Evolutionary conservation across 1,140 invertebrate species (phyloP).

Genomic region (Papilio machaon): DNA sequence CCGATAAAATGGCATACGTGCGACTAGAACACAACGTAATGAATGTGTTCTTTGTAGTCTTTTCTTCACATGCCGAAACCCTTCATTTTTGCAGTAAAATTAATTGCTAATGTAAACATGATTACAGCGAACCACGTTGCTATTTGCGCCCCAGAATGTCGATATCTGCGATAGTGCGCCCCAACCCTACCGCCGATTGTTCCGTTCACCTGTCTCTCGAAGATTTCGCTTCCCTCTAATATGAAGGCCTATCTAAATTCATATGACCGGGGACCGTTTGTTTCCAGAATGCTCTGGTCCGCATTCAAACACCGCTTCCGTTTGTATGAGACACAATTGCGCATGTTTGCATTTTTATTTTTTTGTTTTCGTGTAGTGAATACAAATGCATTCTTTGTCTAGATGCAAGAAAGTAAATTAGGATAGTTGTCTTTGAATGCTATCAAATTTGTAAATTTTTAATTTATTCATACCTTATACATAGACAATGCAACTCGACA

Average conservation of each 20-base stretch:
- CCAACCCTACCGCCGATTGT: constrained; percentile 50
- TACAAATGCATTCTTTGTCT: constrained; percentile 73
- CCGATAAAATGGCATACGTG: too few relatives aligned
- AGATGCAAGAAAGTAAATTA: constrained; percentile 66
- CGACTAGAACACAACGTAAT: neutral
- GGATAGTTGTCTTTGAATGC: constrained; percentile 41
- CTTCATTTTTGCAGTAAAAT: too few relatives aligned
- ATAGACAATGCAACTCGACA: neutral
- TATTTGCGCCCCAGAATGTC: too few relatives aligned
- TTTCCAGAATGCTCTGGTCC: constrained; percentile 64
- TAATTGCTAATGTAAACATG: too few relatives aligned
- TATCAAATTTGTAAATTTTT: neutral
- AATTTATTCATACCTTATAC: neutral
- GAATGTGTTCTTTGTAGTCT: too few relatives aligned
- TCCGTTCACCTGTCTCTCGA: constrained; percentile 72
- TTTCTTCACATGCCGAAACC: too few relatives aligned
- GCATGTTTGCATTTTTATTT: constrained; percentile 79
- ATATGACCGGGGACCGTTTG: constrained; percentile 78
- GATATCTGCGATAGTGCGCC: too few relatives aligned
- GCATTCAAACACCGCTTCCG: constrained; percentile 56
- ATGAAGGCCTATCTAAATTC: constrained; percentile 76
- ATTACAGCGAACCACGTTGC: too few relatives aligned
- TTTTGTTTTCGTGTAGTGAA: constrained; percentile 76
- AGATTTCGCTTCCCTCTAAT: constrained; percentile 70
- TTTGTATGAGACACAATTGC: constrained; percentile 76